A percentile compares a stretch with the other conserved stretches of the same genome.
These are phyloP conservation scores for Neoaliturus tenellus DNA, from an alignment of 2,888 invertebrate genomes.

Conservation along the genomic window DNA sequence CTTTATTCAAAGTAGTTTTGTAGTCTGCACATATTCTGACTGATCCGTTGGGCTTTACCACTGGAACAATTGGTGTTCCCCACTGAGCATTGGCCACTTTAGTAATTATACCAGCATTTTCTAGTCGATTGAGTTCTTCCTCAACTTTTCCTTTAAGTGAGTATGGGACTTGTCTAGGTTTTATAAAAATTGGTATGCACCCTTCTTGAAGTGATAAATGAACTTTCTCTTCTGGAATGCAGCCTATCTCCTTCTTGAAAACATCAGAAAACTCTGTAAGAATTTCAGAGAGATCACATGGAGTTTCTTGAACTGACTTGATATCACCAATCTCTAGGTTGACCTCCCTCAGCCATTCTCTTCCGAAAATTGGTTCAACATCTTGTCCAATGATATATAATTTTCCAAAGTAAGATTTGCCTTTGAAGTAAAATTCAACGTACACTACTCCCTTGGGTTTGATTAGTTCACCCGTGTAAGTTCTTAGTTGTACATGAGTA, in stretches of 20 bases:
- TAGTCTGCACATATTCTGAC: background rate
- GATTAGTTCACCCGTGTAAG: slow-evolving; percentile 37
- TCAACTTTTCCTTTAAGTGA: slow-evolving; percentile 47
- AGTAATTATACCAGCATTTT: background rate
- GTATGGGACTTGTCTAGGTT: slow-evolving; percentile 35
- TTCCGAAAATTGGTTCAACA: slow-evolving; percentile 50
- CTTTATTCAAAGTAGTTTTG: background rate
- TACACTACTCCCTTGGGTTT: background rate
- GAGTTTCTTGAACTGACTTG: slow-evolving; percentile 2
- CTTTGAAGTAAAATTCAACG: too few relatives aligned
- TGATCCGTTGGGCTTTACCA: background rate
- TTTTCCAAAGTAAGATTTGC: slow-evolving; percentile 19
- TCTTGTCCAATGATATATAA: slow-evolving; percentile 3
- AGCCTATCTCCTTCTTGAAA: slow-evolving; percentile 51
- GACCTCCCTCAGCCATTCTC: slow-evolving; percentile 58
- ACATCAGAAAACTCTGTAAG: slow-evolving; percentile 49
- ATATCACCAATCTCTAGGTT: slow-evolving; percentile 50
- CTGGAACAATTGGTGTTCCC: background rate
- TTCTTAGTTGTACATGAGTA: too few relatives aligned
- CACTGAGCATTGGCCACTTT: background rate
- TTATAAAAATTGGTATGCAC: slow-evolving; percentile 53
- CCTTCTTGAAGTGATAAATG: background rate
- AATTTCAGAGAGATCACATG: too few relatives aligned
- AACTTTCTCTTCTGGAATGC: slow-evolving; percentile 17
- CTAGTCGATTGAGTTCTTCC: slow-evolving; percentile 11